phyloP scores from a whole-genome alignment of 2,113 vertebrate species.

The Pelecanoides urinatrix region DNA sequence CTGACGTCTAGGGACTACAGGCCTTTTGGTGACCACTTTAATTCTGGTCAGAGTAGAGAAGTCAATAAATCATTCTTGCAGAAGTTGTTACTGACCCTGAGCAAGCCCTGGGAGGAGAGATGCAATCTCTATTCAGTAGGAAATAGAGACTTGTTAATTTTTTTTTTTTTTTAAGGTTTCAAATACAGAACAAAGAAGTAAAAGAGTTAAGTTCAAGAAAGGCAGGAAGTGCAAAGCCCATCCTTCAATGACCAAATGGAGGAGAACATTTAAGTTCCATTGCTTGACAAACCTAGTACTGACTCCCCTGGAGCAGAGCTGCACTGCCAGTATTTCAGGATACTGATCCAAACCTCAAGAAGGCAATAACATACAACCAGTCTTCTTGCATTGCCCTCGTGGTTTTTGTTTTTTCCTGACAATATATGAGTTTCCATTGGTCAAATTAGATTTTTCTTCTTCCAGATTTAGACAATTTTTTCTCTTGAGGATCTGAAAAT shows the following conservation, averaged over 20 bases:
- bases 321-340: not conserved
- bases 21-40: conserved; percentile 63
- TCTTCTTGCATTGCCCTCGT: not conserved
- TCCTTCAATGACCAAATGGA: not conserved
- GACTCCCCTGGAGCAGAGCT: not conserved
- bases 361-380: not conserved
- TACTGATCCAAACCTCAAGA: not conserved
- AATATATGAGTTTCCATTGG: not conserved
- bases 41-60: conserved; percentile 64
- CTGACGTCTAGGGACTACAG: conserved; percentile 43
- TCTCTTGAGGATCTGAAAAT: not conserved
- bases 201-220: not conserved
- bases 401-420: not conserved
- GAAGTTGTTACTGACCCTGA: conserved; percentile 61
- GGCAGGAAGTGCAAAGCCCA: not conserved
- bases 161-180: not conserved
- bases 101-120: conserved; percentile 48
- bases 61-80: conserved; percentile 69
- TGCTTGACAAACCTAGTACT: not conserved
- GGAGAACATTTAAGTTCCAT: not conserved
- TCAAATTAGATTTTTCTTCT: not conserved
- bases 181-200: not conserved
- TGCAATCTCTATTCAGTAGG: conserved; percentile 16
- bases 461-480: not conserved
- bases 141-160: conserved; percentile 18